phyloP scores from a whole-genome alignment of 2,113 vertebrate species.

The Microtus richardsoni region DNA sequence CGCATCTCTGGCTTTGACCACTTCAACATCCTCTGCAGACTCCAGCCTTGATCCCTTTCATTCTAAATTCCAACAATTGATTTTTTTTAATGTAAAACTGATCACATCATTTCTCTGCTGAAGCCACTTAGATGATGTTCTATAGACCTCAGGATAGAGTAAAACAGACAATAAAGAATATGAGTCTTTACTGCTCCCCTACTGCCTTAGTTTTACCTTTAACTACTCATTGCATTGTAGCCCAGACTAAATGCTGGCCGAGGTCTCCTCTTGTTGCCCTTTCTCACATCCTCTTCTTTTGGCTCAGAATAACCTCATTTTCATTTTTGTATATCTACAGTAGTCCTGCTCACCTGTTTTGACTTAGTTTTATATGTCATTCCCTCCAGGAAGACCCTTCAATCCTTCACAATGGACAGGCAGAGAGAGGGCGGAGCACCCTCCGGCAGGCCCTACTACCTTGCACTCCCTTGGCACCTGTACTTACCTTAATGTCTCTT shows the following conservation, averaged over 20 bases:
- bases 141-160: neutral
- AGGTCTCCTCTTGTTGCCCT: neutral
- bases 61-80: neutral
- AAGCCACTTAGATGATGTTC: neutral
- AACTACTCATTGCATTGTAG: neutral
- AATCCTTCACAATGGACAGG: neutral
- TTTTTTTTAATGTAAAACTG: conserved; percentile 31
- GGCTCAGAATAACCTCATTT: neutral
- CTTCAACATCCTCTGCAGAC: neutral
- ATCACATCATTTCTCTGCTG: neutral
- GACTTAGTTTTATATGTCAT: neutral
- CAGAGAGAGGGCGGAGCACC: neutral
- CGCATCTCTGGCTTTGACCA: neutral
- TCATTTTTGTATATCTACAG: neutral
- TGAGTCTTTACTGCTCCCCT: neutral
- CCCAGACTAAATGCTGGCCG: neutral
- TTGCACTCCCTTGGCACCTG: neutral
- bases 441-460: neutral
- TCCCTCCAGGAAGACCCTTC: neutral
- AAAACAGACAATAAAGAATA: neutral
- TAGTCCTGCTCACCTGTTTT: neutral
- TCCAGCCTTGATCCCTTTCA: neutral
- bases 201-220: neutral
- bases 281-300: neutral
- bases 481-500: neutral